Percentiles rank a stretch among this genome's conserved stretches.
phyloP scores from a whole-genome alignment of 2,888 invertebrate species.

The Zaprionus lineosus region DNA sequence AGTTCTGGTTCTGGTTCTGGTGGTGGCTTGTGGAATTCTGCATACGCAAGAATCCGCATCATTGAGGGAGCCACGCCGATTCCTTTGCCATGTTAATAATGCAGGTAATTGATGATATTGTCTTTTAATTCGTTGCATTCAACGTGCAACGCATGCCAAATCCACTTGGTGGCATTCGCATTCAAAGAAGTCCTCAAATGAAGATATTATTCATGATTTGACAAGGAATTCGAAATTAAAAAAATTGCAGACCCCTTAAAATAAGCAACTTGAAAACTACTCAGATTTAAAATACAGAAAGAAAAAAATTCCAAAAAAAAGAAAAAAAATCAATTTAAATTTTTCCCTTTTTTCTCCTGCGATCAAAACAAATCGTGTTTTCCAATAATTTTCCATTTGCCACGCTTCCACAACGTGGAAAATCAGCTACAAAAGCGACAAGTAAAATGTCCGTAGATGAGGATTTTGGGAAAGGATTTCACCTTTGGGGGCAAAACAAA shows the following conservation, averaged over 20 bases:
- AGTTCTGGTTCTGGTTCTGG: conserved; percentile 15
- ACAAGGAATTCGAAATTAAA: conserved; percentile 11
- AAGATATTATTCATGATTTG: conserved; percentile 24
- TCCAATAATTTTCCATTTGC: conserved; percentile 31
- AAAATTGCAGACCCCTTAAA: too few relatives aligned
- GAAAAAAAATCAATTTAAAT: conserved; percentile 1
- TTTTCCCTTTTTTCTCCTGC: conserved; percentile 7
- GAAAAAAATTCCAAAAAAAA: neutral
- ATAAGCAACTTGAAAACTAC: conserved; percentile 6
- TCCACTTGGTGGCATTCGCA: conserved; percentile 27
- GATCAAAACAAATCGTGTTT: conserved; percentile 30
- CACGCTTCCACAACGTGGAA: conserved; percentile 11
- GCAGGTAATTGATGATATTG: conserved; percentile 82
- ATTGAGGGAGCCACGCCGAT: conserved; percentile 25
- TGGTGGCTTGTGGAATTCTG: conserved; percentile 47
- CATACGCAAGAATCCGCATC: conserved; percentile 44
- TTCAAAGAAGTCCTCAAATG: conserved; percentile 12
- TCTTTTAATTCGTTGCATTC: conserved; percentile 81
- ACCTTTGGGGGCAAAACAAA: conserved; percentile 78
- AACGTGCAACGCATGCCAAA: conserved; percentile 69
- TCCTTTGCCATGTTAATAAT: conserved; percentile 74
- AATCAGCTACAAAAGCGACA: conserved; percentile 38
- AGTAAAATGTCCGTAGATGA: conserved; percentile 42
- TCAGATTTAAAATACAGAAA: neutral
- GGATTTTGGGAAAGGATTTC: conserved; percentile 71